Base-by-base conservation (phyloP, 1,140 invertebrate genomes). In the Drosophila orosa region DNA sequence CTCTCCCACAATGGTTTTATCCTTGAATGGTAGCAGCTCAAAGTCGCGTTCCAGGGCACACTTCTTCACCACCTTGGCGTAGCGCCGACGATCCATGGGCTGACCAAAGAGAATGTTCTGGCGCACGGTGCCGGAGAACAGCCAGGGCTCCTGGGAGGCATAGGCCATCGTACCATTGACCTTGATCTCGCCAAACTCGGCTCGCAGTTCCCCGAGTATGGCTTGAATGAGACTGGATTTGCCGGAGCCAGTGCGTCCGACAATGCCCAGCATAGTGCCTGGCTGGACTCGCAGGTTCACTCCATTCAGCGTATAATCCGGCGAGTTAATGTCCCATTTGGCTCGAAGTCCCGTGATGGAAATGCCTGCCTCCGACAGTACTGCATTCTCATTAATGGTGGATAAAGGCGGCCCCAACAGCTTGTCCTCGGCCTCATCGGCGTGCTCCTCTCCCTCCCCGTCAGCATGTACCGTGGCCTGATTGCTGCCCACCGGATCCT, bases 101-200 rank as follows among this genome's bases (percentile, higher is more conserved):
- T 95, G 93, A 0, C 97, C 98, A 92, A 99, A 98, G 0, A 98
- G 89, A 48, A 99, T 98, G 91, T 99, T 99, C 85, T 98, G 96
- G 17, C 95, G 93, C 12, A 97, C 94, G 48, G 95, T 94, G 27
- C 95, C 96, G 57, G 94, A 92, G 91, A 97, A 97, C 0, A 98
- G 94, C 98, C 98, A 99, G 0, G 98, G 95, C 82, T 98, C 96
- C 92, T 99, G 98, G n/a, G 97, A 96, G 5, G 97, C 95, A 92
- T 98, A 99, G 0, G 97, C 96, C 9, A 99, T 93, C 33, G 93
- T 95, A 19, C 98, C 98, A 54, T 94, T 94, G 0, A 98, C 93
- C 50, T 94, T 92, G 1, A 98, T 92, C 22, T 92, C 92, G 1
- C 97, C 97, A 0, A 93, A 92, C 2, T 91, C 92, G 1, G 96